Evolutionary conservation across 1,140 invertebrate species (phyloP).

Genomic region (Gonioctena quinquepunctata): DNA sequence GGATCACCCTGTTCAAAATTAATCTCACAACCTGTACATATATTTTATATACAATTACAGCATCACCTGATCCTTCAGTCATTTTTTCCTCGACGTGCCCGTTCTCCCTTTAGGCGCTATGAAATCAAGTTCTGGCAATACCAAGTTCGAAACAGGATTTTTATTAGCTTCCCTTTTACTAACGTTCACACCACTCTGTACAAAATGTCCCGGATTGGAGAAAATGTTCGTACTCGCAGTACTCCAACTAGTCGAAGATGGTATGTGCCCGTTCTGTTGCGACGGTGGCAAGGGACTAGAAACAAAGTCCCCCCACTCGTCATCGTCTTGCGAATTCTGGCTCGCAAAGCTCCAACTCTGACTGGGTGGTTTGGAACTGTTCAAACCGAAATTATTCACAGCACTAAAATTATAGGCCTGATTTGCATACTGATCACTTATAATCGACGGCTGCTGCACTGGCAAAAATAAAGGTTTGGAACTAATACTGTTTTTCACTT

Average conservation of each 20-base stretch:
- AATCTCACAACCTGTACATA: neutral
- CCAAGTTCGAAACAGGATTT: slow-evolving; percentile 54
- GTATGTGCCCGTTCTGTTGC: neutral
- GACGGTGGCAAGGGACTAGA: slow-evolving; percentile 43
- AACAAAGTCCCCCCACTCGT: slow-evolving; percentile 69
- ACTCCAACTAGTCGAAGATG: slow-evolving; percentile 17
- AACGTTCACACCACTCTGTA: slow-evolving; percentile 20
- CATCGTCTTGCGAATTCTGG: slow-evolving; percentile 55
- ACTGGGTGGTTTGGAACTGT: neutral
- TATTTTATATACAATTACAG: slow-evolving; percentile 31
- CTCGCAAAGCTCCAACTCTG: neutral
- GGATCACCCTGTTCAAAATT: neutral
- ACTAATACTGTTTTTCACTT: neutral
- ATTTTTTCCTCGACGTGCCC: slow-evolving; percentile 40
- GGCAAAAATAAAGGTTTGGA: slow-evolving; percentile 12
- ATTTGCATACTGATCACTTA: slow-evolving; percentile 45
- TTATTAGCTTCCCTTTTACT: slow-evolving; percentile 14
- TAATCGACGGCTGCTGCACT: slow-evolving; percentile 44
- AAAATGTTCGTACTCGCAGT: slow-evolving; percentile 40
- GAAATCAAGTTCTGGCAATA: slow-evolving; percentile 59
- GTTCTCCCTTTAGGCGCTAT: slow-evolving; percentile 52
- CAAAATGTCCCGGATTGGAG: slow-evolving; percentile 37
- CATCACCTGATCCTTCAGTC: slow-evolving; percentile 51
- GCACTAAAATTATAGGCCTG: slow-evolving; percentile 24
- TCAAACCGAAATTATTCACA: neutral